Conservation (phyloP, 1,140 invertebrate genomes). For the Drosophila teissieri region DNA sequence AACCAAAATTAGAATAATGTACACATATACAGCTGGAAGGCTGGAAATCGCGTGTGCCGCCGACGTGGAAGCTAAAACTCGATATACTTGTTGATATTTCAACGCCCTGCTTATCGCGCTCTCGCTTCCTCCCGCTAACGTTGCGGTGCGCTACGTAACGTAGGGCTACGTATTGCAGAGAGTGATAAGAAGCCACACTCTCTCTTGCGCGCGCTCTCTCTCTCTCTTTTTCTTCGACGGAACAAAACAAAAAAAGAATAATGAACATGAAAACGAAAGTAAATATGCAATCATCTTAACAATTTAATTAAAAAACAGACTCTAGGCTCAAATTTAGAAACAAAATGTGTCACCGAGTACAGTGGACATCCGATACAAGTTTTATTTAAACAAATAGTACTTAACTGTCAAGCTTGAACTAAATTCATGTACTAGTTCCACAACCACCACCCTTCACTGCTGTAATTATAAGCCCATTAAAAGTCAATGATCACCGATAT, state of each 20-base stretch:
- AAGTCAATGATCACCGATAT: conserved; percentile 4
- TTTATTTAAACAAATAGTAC: background rate
- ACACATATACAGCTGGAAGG: conserved; percentile 14
- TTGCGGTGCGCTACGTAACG: conserved; percentile 37
- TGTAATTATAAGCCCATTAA: background rate
- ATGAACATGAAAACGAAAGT: conserved; percentile 78
- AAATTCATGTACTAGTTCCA: no score
- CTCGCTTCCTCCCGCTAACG: background rate
- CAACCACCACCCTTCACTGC: no score
- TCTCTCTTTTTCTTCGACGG: background rate
- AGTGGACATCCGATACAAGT: background rate
- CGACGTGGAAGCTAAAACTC: conserved; percentile 49
- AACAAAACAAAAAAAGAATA: conserved; percentile 31
- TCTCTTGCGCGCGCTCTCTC: conserved; percentile 4
- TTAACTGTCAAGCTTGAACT: background rate
- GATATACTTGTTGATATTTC: conserved; percentile 61
- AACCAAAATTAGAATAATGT: conserved; percentile 55
- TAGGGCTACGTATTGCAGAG: conserved; percentile 23
- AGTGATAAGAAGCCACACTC: conserved; percentile 30
- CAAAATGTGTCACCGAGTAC: conserved; percentile 6
- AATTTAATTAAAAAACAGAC: conserved; percentile 21
- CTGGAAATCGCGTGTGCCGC: conserved; percentile 13
- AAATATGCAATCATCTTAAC: conserved; percentile 63
- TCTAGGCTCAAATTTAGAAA: background rate
- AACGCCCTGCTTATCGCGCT: conserved; percentile 3